A percentile compares a stretch with the other conserved stretches of the same genome.
Conservation (phyloP, 92 coral and sea anemone species). For the Porites evermanni region DNA sequence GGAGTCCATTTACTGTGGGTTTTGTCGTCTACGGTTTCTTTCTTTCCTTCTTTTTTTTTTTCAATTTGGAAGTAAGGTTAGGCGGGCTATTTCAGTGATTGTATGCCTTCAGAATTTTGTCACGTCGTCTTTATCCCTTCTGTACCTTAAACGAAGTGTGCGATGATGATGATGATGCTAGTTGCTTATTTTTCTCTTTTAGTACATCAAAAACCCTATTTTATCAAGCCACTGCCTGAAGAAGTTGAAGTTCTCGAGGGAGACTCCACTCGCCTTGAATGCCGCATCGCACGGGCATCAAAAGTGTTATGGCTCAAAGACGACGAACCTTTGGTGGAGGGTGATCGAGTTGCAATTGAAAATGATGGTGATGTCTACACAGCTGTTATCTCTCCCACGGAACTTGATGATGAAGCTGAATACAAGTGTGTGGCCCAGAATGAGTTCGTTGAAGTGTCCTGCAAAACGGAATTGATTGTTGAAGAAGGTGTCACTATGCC, state of each 20-base stretch:
- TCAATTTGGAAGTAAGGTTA: no score
- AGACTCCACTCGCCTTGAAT: conserved; percentile 79
- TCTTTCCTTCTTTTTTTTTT: no score
- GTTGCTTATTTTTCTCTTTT: not conserved
- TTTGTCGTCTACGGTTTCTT: no score
- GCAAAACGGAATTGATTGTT: conserved; percentile 78
- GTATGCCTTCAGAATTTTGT: no score
- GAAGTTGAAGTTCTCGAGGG: conserved; percentile 91
- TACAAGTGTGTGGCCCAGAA: conserved; percentile 86
- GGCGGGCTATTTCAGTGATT: no score
- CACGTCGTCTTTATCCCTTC: not conserved
- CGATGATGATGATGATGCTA: not conserved
- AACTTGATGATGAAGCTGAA: conserved; percentile 89
- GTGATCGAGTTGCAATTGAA: conserved; percentile 74
- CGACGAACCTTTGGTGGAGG: conserved; percentile 76
- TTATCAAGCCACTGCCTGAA: conserved; percentile 72
- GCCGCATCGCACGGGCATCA: conserved; percentile 76
- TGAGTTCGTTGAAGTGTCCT: conserved; percentile 71
- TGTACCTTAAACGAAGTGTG: not conserved
- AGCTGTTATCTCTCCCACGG: conserved; percentile 74
- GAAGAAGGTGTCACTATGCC: conserved; percentile 95
- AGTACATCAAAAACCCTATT: conserved; percentile 17
- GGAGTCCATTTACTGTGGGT: no score
- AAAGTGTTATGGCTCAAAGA: conserved; percentile 89
- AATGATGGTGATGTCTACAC: conserved; percentile 79